Evolutionary conservation across 2,113 vertebrate species (phyloP).

Genomic region (Vulpes lagopus): DNA sequence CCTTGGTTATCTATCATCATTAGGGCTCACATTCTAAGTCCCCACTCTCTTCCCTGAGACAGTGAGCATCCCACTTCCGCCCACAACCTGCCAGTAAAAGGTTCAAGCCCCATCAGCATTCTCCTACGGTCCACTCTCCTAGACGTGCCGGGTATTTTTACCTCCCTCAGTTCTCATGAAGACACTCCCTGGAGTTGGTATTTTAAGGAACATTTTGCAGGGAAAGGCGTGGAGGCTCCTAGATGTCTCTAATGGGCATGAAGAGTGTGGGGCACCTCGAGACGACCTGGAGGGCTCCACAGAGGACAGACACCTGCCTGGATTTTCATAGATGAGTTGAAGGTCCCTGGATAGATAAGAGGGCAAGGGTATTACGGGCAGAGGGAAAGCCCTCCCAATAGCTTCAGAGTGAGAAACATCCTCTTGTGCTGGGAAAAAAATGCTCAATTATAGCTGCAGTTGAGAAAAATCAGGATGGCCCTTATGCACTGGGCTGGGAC

Average conservation of each 20-base stretch:
- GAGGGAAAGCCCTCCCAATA: not conserved
- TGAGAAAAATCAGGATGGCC: not conserved
- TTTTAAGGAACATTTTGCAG: not conserved
- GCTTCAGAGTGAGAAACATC: not conserved
- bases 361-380: not conserved
- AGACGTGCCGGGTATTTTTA: not conserved
- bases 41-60: not conserved
- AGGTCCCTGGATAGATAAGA: not conserved
- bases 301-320: not conserved
- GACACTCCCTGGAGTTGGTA: not conserved
- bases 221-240: not conserved
- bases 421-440: not conserved
- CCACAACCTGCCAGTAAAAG: not conserved
- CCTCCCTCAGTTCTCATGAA: not conserved
- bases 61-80: not conserved
- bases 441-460: rapidly evolving
- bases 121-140: not conserved
- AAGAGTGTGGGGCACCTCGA: not conserved
- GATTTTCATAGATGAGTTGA: not conserved
- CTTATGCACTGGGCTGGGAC: not conserved
- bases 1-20: not conserved
- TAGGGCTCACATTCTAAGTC: not conserved
- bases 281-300: not conserved
- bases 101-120: not conserved
- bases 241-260: not conserved